Evolutionary conservation across 2,113 vertebrate genomes (phyloP), one percentile per base, ranked within the genome.

Genomic region (Pagrus major): DNA sequence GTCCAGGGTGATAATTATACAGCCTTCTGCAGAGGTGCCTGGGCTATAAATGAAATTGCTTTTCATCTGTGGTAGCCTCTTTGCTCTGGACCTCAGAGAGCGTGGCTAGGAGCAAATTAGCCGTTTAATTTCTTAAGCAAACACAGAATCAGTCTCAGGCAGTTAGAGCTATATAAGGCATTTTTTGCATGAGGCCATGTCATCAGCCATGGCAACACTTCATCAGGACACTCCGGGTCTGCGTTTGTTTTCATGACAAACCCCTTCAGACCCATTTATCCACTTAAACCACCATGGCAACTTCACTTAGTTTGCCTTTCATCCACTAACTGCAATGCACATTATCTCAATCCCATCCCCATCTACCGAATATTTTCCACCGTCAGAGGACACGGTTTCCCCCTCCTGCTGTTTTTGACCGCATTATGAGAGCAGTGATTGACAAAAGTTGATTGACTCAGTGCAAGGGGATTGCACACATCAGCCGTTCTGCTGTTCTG

Each of bases 171-270:
- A 69, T 46, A 44, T 76, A 73, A 63, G 78, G 59, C 16, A 8
- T 20, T 58, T 8, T 63, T 23, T 41, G 10, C 65, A 75, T 70
- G 44, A 59, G 69, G 31, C 63, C 20, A 61, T 81, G 49, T 76
- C 60, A 27, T 72, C 65, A 55, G 29, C 63, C 51, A n/a, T 27
- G 44, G 58, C 49, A 54, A 54, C 78, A 54, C 61, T 85, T 83
- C 67, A 83, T 68, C 78, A 35, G 54, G 73, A 71, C 35, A 76
- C 76, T 89, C 37, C n/a, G 68, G 31, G 41, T 52, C 59, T 86
- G 29, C 55, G 63, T 86, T 92, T 86, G 74, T 75, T 84, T 76
- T 84, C 52, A 69, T 56, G 70, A 83, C 75, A 76, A 72, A 66
- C 60, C 75, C 37, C 76, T 81, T 79, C 46, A 84, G 58, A 71